A percentile compares a stretch with the other conserved stretches of the same genome.
Evolutionary conservation across 2,113 vertebrate genomes (phyloP).

Genomic region (Corythaeola cristata): DNA sequence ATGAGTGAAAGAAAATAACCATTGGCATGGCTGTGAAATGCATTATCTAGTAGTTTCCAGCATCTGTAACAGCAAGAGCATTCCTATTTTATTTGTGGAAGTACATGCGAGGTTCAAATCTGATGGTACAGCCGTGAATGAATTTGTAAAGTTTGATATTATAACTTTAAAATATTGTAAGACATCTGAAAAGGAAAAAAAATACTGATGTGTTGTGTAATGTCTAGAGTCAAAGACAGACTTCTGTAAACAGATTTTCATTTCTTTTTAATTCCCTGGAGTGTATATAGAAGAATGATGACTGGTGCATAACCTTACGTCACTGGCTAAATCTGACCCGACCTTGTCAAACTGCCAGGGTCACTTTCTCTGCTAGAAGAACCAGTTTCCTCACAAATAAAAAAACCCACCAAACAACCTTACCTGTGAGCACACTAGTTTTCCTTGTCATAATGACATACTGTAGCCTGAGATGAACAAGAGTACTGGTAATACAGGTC

Average conservation of each 20-base stretch:
- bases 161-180: not conserved
- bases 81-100: constrained; percentile 24
- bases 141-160: not conserved
- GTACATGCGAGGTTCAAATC: not conserved
- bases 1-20: constrained; percentile 65
- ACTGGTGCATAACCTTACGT: not conserved
- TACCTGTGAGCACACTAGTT: not conserved
- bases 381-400: not conserved
- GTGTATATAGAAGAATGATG: not conserved
- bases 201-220: not conserved
- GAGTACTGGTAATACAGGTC: not conserved
- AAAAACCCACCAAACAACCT: not conserved
- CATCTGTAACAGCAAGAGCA: constrained; percentile 16
- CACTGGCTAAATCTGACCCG: not conserved
- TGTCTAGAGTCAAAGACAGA: not conserved
- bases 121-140: not conserved
- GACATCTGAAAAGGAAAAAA: not conserved
- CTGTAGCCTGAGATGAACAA: not conserved
- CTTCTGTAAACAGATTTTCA: not conserved
- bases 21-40: constrained; percentile 57
- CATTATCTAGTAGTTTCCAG: constrained; percentile 48
- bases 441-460: not conserved
- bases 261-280: not conserved
- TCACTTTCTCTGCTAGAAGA: not conserved
- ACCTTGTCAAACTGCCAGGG: not conserved